These are phyloP conservation scores for Tetragnatha versicolor DNA, from an alignment of 1,140 invertebrate genomes.

Conservation along the genomic window DNA sequence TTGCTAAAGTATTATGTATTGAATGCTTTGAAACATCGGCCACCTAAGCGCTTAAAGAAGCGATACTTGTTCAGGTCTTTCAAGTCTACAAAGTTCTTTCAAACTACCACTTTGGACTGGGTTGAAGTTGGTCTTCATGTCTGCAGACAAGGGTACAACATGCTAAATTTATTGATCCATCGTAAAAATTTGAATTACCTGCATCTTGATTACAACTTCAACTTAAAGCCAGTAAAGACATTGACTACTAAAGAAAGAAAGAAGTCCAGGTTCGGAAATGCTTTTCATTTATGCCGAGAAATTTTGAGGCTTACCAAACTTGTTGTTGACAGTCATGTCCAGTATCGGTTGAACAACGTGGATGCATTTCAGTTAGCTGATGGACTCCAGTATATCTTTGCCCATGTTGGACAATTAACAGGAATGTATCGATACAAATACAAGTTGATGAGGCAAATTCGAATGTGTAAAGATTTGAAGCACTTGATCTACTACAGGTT, in stretches of 20 bases:
- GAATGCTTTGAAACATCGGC: slow-evolving; percentile 95
- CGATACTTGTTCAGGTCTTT: slow-evolving; percentile 96
- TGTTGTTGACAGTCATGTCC: slow-evolving; percentile 98
- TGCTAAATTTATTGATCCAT: slow-evolving; percentile 98
- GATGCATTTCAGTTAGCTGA: slow-evolving; percentile 99
- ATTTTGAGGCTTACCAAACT: slow-evolving; percentile 97
- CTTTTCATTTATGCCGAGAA: slow-evolving; percentile 98
- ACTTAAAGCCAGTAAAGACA: slow-evolving; percentile 99
- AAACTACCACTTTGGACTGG: slow-evolving; percentile 99
- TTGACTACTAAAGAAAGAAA: slow-evolving; percentile 98
- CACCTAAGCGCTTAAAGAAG: slow-evolving; percentile 98
- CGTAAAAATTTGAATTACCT: slow-evolving; percentile 99
- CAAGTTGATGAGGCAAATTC: slow-evolving; percentile 98
- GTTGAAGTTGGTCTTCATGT: slow-evolving; percentile 96
- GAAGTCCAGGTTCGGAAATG: slow-evolving; percentile 99
- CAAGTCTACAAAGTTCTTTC: slow-evolving; percentile 99
- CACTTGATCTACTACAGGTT: slow-evolving; percentile 99
- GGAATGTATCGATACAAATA: slow-evolving; percentile 99
- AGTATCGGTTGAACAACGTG: slow-evolving; percentile 98
- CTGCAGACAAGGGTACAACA: slow-evolving; percentile 99
- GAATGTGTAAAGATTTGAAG: slow-evolving; percentile 99
- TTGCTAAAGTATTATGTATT: slow-evolving; percentile 97
- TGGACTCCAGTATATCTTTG: slow-evolving; percentile 99
- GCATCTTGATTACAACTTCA: slow-evolving; percentile 99
- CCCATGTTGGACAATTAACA: slow-evolving; percentile 98